Base-by-base conservation (phyloP, 2,797 vertebrate species). In the Fundulus diaphanus region DNA sequence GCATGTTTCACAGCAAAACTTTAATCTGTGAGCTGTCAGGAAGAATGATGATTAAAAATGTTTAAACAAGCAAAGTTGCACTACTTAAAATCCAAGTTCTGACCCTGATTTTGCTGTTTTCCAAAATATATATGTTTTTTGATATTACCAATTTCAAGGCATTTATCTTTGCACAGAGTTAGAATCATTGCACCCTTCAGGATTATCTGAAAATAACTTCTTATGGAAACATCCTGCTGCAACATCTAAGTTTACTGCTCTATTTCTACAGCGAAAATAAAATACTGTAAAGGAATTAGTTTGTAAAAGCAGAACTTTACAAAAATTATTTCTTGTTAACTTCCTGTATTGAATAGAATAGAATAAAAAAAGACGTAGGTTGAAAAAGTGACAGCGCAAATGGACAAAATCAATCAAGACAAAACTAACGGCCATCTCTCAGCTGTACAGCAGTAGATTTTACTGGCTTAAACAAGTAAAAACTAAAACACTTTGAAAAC, bases 1-100 rank as follows among this genome's bases (percentile, higher is more conserved):
- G 85, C 94, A 95, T 90, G 92, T 94, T 68, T 93, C 90, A 92
- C 94, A 94, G 86, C 87, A 87, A 27, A 52, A 48, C 59, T 75
- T 88, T 68, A 83, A 72, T 2, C 15, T 66, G 35, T 85, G 80
- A 51, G 87, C 91, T 93, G 86, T 82, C 56, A 73, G 15, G 56
- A 51, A 54, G 2, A 77, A 73, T 29, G 69, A 73, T 13, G 59
- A 27, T 31, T 4, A 0, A 3, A 49, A 3, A 31, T 27, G 37
- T 74, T 72, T 72, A 74, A 44, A 59, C 9, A 57, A 48, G 35
- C 65, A 16, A 27, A 2, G 18, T 27, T 31, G 61, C 29, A 22
- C 22, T 5, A 27, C 35, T 48, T 63, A 3, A 40, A 5, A 65
- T n/a, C n/a, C 42, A 33, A 42, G 0, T 87, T 59, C 11, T 61